phyloP scores from a whole-genome alignment of 2,888 invertebrate genomes.

The Atherix ibis region DNA sequence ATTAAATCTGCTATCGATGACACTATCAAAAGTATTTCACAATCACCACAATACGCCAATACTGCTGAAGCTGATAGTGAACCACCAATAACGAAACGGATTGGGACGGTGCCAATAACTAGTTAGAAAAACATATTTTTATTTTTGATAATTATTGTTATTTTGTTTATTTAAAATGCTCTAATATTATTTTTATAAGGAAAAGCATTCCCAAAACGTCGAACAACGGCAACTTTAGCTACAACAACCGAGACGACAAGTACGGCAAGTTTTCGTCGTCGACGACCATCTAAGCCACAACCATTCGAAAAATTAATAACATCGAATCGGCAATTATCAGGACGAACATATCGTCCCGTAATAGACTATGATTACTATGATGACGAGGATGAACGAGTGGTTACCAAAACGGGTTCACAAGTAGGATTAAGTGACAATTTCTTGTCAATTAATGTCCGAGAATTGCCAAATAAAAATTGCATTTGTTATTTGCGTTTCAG shows the following conservation, averaged over 20 bases:
- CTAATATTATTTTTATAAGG: slow-evolving; percentile 12
- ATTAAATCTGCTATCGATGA: slow-evolving; percentile 12
- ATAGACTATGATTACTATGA: slow-evolving; percentile 56
- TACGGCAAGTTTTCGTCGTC: slow-evolving; percentile 17
- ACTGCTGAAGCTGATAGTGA: too few relatives aligned
- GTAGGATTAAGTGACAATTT: slow-evolving; percentile 18
- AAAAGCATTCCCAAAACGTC: slow-evolving; percentile 16
- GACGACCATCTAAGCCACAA: slow-evolving; percentile 13
- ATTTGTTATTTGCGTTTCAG: slow-evolving; percentile 11
- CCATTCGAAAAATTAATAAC: slow-evolving; percentile 24
- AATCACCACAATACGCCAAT: slow-evolving; percentile 14
- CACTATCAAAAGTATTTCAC: slow-evolving; percentile 16
- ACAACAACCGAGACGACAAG: slow-evolving; percentile 21
- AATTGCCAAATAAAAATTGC: not conserved
- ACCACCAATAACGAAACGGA: not conserved
- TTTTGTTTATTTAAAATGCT: slow-evolving; percentile 2
- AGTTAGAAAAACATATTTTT: slow-evolving; percentile 8
- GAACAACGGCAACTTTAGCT: too few relatives aligned
- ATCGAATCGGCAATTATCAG: slow-evolving; percentile 12
- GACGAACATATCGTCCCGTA: slow-evolving; percentile 24
- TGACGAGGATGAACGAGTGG: slow-evolving; percentile 41
- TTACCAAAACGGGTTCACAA: slow-evolving; percentile 36
- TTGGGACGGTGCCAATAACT: slow-evolving; percentile 6
- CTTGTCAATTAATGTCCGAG: slow-evolving; percentile 1
- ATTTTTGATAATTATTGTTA: not conserved